Evolutionary conservation across 1,140 invertebrate genomes (phyloP).

Genomic region (Drosophila lacteicornis): DNA sequence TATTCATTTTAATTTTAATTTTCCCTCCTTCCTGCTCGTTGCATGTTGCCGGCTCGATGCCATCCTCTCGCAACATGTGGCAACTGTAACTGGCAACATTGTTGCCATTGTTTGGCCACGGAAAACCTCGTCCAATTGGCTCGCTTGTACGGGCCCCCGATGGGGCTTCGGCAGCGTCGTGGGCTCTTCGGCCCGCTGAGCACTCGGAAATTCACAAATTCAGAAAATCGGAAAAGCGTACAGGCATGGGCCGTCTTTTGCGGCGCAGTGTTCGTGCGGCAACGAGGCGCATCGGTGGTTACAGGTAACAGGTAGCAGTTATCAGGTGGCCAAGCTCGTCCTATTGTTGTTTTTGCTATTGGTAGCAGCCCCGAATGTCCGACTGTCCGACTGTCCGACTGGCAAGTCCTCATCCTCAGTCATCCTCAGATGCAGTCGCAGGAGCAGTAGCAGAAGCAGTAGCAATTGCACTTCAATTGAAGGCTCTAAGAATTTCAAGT

Average conservation of each 20-base stretch:
- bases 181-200: not conserved
- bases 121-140: constrained; percentile 39
- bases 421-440: constrained; percentile 22
- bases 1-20: not conserved
- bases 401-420: constrained; percentile 8
- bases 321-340: constrained; percentile 1
- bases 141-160: constrained; percentile 8
- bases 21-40: not conserved
- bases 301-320: constrained; percentile 26
- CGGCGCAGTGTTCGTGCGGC: constrained; percentile 64
- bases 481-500: constrained; percentile 60
- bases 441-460: constrained; percentile 1
- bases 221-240: constrained; percentile 34
- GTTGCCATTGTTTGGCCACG: constrained; percentile 3
- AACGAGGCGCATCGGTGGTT: constrained; percentile 58
- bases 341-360: not conserved
- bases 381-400: constrained; percentile 1
- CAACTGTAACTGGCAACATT: constrained; percentile 19
- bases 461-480: constrained; percentile 19
- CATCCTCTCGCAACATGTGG: not conserved
- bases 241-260: constrained; percentile 21
- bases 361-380: not conserved
- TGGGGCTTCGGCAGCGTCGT: constrained; percentile 6
- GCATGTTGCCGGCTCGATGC: not conserved
- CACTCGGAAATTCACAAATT: constrained; percentile 12